phyloP scores from a whole-genome alignment of 2,888 invertebrate genomes.

The Phyllotreta striolata region DNA sequence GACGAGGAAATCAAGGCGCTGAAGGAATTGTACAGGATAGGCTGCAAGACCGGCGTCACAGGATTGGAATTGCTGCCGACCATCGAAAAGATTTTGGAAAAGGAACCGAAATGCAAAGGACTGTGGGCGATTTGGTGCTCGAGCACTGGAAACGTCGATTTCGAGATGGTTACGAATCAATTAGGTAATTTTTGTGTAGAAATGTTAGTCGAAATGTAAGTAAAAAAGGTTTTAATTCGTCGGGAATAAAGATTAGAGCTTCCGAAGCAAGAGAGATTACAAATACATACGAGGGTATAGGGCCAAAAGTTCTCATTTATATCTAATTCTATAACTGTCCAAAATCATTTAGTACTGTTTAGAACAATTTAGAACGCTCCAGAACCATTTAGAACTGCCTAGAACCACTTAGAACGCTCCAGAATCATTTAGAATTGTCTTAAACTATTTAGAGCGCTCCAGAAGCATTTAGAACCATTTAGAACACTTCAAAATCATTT shows the following conservation, averaged over 20 bases:
- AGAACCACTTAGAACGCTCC: too few relatives aligned
- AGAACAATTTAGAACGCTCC: too few relatives aligned
- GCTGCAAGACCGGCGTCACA: constrained; percentile 66
- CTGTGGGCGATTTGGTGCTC: constrained; percentile 77
- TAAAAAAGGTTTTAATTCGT: neutral
- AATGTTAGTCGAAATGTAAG: too few relatives aligned
- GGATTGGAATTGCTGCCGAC: constrained; percentile 63
- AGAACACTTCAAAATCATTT: too few relatives aligned
- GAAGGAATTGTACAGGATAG: constrained; percentile 68
- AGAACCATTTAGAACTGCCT: too few relatives aligned
- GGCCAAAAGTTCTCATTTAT: too few relatives aligned
- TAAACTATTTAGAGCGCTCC: too few relatives aligned
- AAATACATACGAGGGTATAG: neutral
- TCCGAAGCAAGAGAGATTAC: neutral
- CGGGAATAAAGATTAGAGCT: neutral
- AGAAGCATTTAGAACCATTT: too few relatives aligned
- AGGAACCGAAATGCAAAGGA: constrained; percentile 63
- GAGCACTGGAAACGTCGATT: constrained; percentile 88
- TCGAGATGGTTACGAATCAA: constrained; percentile 78
- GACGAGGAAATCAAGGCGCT: constrained; percentile 74
- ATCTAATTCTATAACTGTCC: too few relatives aligned
- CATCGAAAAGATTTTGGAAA: constrained; percentile 40
- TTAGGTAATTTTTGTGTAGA: constrained; percentile 66
- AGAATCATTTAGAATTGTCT: too few relatives aligned
- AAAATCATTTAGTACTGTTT: too few relatives aligned